phyloP scores from a whole-genome alignment of 2,797 vertebrate genomes.

The Sebastolobus altivelis region DNA sequence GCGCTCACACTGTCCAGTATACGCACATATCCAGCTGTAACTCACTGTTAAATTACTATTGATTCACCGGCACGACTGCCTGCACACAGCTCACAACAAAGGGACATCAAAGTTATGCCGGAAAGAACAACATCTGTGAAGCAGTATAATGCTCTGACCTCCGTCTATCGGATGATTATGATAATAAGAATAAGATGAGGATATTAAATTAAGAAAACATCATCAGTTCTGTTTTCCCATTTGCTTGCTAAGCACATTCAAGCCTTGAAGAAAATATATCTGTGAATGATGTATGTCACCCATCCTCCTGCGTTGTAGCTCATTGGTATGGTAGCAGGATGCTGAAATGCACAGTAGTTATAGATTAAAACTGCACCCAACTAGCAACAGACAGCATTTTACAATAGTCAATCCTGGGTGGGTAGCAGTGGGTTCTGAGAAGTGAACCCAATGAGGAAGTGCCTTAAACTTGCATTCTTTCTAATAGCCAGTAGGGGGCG shows the following conservation, averaged over 20 bases:
- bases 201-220: conserved; percentile 56
- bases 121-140: conserved; percentile 39
- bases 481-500: too few species aligned
- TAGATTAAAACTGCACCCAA: conserved; percentile 17
- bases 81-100: conserved; percentile 55
- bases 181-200: conserved; percentile 39
- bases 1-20: conserved; percentile 53
- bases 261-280: conserved; percentile 45
- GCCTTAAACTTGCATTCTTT: too few species aligned
- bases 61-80: conserved; percentile 51
- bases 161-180: conserved; percentile 45
- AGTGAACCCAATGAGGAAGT: too few species aligned
- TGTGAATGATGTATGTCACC: conserved; percentile 40
- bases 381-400: conserved; percentile 17
- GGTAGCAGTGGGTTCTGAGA: not conserved
- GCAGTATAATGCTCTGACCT: conserved; percentile 15
- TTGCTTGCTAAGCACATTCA: conserved; percentile 47
- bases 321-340: conserved; percentile 13
- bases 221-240: conserved; percentile 54
- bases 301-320: conserved; percentile 17
- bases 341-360: conserved; percentile 17
- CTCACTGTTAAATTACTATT: conserved; percentile 69
- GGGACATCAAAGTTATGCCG: conserved; percentile 57
- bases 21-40: conserved; percentile 65
- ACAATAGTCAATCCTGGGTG: conserved; percentile 11